These are phyloP conservation scores for Dichetophora obliterata DNA, from an alignment of 2,888 invertebrate species.

Conservation along the genomic window DNA sequence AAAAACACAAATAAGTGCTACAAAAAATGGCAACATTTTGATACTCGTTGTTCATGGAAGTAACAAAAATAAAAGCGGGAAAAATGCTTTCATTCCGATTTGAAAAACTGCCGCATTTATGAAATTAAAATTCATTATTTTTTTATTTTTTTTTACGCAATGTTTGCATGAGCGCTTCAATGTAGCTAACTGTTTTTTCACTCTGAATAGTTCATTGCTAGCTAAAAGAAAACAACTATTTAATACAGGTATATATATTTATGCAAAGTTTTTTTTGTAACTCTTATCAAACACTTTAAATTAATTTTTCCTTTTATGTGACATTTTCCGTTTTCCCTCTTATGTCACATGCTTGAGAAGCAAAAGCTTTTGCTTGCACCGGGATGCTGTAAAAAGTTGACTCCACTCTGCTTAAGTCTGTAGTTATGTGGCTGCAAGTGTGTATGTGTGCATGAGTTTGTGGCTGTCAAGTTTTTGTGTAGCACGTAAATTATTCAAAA, in stretches of 20 bases:
- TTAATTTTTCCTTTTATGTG: constrained; percentile 50
- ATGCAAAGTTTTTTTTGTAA: neutral
- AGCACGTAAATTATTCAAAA: constrained; percentile 18
- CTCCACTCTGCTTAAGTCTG: neutral
- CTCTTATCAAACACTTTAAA: constrained; percentile 42
- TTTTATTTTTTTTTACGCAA: too few species aligned
- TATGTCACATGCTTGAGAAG: neutral
- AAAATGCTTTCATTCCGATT: too few species aligned
- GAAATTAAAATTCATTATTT: too few species aligned
- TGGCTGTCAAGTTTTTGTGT: constrained; percentile 1
- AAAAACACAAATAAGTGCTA: too few species aligned
- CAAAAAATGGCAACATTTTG: too few species aligned
- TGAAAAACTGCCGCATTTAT: too few species aligned
- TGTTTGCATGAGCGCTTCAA: too few species aligned
- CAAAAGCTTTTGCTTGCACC: neutral
- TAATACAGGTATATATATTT: neutral
- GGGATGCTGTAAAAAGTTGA: neutral
- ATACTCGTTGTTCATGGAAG: too few species aligned
- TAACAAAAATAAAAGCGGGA: too few species aligned
- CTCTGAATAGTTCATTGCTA: too few species aligned
- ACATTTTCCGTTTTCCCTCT: constrained; percentile 53
- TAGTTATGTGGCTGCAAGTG: neutral
- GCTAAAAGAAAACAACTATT: too few species aligned
- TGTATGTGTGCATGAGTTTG: neutral
- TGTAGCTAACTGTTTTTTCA: too few species aligned